Base-by-base conservation (phyloP, 1,140 invertebrate species). In the Ectropis grisescens region DNA sequence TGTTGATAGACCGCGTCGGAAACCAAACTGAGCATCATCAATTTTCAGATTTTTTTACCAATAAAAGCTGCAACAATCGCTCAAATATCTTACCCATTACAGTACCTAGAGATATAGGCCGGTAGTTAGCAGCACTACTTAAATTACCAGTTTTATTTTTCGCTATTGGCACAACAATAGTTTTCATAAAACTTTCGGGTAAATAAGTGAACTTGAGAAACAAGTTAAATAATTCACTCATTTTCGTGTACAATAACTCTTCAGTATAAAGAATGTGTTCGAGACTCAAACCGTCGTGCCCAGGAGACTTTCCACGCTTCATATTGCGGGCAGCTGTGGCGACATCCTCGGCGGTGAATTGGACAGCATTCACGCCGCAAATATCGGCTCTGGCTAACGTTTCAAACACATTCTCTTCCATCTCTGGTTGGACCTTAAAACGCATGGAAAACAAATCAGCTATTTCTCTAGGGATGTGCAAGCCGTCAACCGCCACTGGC, bases 71-170 rank as follows among this genome's bases (percentile, higher is more conserved):
- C 6, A 26, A n/a, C 2, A 26, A 10, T 26, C 24, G 6, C 10
- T 26, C 24, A n/a, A 26, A 26, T 2, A 26, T 10, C 10, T 26
- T 26, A n/a, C 24, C 24, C 3, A 26, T 10, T 2, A 26, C 10
- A 2, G 24, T 26, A 2, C 24, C 24, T n/a, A 26, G n/a, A n/a
- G 24, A 26, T 6, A 26, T 26, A 3, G 24, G 24, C 10, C 24
- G 6, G 10, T 26, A 26, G 10, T 26, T 26, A 26, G 6, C 4
- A 6, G 10, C 10, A 10, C 24, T 26, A 7, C 6, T 3, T 10
- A 26, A 3, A 26, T 26, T n/a, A 7, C 24, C 24, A 6, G 24
- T 26, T 26, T 26, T 26, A 26, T 26, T 26, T n/a, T 26, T 26
- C 2, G n/a, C 6, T 6, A 26, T n/a, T 7, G 24, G 24, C 3